Conservation (phyloP, 2,113 vertebrate species). For the Xenus cinereus region DNA sequence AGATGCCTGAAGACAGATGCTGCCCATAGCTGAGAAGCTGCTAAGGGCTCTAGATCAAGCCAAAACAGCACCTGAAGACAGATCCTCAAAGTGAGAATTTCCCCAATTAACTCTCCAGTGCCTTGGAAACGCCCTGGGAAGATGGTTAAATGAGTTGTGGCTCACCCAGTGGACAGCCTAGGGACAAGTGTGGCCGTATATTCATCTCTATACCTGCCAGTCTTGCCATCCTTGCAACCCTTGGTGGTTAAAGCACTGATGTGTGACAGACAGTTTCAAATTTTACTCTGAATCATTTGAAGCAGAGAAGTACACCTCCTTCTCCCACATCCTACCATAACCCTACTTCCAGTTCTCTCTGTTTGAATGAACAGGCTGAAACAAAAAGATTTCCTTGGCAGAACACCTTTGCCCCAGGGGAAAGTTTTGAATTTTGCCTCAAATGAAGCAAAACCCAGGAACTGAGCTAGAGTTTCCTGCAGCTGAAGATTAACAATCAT, state of each 20-base stretch:
- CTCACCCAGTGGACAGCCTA: background rate
- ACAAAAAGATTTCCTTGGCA: background rate
- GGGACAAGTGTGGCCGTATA: background rate
- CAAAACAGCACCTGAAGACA: background rate
- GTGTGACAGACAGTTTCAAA: background rate
- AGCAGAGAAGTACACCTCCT: background rate
- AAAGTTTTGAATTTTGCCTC: slow-evolving; percentile 6
- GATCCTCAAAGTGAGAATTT: background rate
- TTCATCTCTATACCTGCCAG: background rate
- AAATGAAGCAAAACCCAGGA: slow-evolving; percentile 24
- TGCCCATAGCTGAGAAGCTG: background rate
- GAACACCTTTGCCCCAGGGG: background rate
- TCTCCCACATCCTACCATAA: background rate
- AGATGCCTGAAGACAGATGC: background rate
- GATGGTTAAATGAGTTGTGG: background rate
- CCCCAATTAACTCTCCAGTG: background rate
- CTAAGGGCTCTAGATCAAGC: background rate
- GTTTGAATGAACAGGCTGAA: slow-evolving; percentile 16
- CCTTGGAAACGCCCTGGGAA: background rate
- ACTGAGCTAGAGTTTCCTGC: slow-evolving; percentile 24
- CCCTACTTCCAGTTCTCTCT: background rate
- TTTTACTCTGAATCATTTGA: background rate
- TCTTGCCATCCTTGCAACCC: background rate
- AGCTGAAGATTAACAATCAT: slow-evolving; percentile 34
- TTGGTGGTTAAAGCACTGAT: background rate